phyloP scores from a whole-genome alignment of 2,888 invertebrate genomes.

The Parascotia fuliginaria region DNA sequence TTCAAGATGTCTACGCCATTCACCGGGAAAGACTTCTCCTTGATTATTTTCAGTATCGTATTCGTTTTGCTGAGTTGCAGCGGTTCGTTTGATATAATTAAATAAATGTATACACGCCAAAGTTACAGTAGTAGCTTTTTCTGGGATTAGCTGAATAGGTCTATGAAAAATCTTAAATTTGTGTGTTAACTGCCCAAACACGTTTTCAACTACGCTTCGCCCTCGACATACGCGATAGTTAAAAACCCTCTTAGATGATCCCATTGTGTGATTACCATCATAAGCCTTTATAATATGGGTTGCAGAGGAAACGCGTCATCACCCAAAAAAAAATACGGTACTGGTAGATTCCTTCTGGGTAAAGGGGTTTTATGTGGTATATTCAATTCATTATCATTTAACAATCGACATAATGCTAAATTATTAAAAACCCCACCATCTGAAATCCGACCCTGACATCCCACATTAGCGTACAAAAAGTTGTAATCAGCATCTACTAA shows the following conservation, averaged over 20 bases:
- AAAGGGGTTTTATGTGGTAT: constrained; percentile 31
- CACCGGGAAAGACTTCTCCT: constrained; percentile 23
- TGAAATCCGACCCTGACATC: not conserved
- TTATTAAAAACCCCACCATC: constrained; percentile 35
- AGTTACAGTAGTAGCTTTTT: constrained; percentile 24
- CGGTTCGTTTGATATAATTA: constrained; percentile 23
- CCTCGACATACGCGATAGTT: constrained; percentile 37
- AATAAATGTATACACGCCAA: constrained; percentile 29
- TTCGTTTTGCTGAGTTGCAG: constrained; percentile 20
- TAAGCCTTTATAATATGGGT: constrained; percentile 36
- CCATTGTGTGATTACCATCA: constrained; percentile 34
- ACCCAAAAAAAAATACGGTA: constrained; percentile 28
- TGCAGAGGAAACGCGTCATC: constrained; percentile 29
- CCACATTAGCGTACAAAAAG: constrained; percentile 40
- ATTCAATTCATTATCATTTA: constrained; percentile 31
- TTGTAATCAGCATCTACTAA: constrained; percentile 61
- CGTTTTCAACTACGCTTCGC: constrained; percentile 42
- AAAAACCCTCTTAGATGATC: constrained; percentile 29
- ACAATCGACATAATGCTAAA: constrained; percentile 27
- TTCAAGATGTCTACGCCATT: too few relatives aligned
- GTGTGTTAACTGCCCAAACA: constrained; percentile 36
- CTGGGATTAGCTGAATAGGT: constrained; percentile 25
- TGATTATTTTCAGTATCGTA: constrained; percentile 35
- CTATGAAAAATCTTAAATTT: constrained; percentile 24
- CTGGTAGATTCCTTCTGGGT: constrained; percentile 29